These are phyloP conservation scores for Luffia ferchaultella DNA, from an alignment of 2,888 invertebrate genomes.

Conservation along the genomic window DNA sequence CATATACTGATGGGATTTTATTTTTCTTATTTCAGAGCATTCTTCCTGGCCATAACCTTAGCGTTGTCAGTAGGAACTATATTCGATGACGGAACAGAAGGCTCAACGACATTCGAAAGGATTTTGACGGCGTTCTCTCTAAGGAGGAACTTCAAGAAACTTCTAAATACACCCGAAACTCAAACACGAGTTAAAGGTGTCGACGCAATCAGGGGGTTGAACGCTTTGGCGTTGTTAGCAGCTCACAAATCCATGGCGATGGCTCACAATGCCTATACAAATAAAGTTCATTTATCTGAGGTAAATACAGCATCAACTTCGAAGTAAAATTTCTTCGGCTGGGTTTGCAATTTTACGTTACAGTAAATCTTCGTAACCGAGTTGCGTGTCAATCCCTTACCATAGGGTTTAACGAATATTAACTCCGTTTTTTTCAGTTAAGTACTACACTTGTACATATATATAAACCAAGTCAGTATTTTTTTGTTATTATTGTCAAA, in stretches of 20 bases:
- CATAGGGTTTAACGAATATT: too few relatives aligned
- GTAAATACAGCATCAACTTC: too few relatives aligned
- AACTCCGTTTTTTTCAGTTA: too few relatives aligned
- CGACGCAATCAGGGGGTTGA: conserved; percentile 62
- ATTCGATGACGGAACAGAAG: conserved; percentile 49
- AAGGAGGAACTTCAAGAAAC: conserved; percentile 48
- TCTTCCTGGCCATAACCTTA: conserved; percentile 45
- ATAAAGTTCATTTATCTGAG: conserved; percentile 60
- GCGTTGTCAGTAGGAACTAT: conserved; percentile 46
- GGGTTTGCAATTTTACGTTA: neutral
- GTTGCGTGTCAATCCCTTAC: too few relatives aligned
- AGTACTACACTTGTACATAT: too few relatives aligned
- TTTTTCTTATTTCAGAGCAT: conserved; percentile 37
- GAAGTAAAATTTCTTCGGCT: too few relatives aligned
- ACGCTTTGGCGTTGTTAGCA: conserved; percentile 59
- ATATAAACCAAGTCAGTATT: too few relatives aligned
- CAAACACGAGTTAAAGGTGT: conserved; percentile 50
- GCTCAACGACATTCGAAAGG: conserved; percentile 51
- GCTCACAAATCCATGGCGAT: conserved; percentile 69
- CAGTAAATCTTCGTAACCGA: conserved; percentile 4
- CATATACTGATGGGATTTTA: too few relatives aligned
- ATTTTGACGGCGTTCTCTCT: conserved; percentile 59
- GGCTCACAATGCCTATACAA: conserved; percentile 65
- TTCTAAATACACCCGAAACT: conserved; percentile 45
- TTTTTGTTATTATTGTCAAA: too few relatives aligned